Evolutionary conservation across 2,888 invertebrate species (phyloP).

Genomic region (Formica aserva): DNA sequence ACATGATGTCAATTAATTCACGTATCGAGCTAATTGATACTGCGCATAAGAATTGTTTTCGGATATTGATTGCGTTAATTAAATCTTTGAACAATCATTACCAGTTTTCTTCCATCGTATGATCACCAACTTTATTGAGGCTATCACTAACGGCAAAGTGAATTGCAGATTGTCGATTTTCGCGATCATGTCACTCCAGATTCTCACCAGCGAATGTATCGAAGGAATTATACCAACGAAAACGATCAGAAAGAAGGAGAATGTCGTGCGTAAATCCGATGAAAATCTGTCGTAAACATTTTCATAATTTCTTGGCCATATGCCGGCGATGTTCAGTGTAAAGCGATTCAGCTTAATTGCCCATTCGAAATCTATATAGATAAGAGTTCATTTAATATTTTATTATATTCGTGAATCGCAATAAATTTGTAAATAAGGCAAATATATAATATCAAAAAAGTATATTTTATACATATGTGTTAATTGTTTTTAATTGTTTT

Average conservation of each 20-base stretch:
- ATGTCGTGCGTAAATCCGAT: too few species aligned
- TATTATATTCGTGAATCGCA: background rate
- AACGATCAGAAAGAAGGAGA: background rate
- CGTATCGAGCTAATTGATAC: too few species aligned
- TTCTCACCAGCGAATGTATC: too few species aligned
- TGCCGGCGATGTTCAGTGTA: conserved; percentile 52
- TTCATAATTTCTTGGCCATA: too few species aligned
- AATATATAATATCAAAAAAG: background rate
- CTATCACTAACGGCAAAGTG: conserved; percentile 38
- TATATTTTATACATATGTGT: too few species aligned
- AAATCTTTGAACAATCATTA: conserved; percentile 2
- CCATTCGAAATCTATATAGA: conserved; percentile 60
- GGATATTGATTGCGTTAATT: background rate
- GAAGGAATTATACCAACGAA: too few species aligned
- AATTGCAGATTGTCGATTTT: conserved; percentile 59
- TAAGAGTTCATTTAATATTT: background rate
- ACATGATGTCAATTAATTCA: too few species aligned
- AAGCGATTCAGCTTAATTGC: conserved; percentile 54
- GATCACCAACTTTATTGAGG: conserved; percentile 45
- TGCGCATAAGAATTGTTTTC: too few species aligned
- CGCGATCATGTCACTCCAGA: background rate
- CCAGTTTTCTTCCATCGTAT: conserved; percentile 62
- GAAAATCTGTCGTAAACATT: too few species aligned
- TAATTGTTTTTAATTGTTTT: too few species aligned
- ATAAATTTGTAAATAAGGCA: too few species aligned